Evolutionary conservation across 2,888 invertebrate genomes (phyloP).

Genomic region (Priocnemis perturbator): DNA sequence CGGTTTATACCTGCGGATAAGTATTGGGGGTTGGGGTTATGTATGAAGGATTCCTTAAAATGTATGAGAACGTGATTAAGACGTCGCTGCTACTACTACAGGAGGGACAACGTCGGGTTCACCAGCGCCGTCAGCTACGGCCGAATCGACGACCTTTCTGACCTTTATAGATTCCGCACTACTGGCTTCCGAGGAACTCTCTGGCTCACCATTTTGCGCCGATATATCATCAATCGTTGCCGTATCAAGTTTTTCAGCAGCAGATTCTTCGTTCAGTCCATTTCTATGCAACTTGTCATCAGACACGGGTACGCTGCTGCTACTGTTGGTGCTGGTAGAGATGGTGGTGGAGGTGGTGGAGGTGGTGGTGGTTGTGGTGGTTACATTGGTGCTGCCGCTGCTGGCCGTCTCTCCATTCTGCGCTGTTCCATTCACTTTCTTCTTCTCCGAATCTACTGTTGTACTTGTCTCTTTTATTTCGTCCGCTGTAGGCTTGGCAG

Average conservation of each 20-base stretch:
- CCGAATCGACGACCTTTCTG: slow-evolving; percentile 70
- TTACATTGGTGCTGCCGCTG: slow-evolving; percentile 23
- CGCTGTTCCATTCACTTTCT: slow-evolving; percentile 62
- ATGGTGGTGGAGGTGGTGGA: no score
- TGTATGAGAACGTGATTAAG: slow-evolving; percentile 66
- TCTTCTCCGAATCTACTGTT: slow-evolving; percentile 49
- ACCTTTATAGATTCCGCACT: slow-evolving; percentile 67
- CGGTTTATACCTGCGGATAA: slow-evolving; percentile 70
- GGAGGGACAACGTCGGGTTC: slow-evolving; percentile 72
- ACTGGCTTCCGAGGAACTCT: slow-evolving; percentile 58
- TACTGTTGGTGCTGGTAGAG: neutral
- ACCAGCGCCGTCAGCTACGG: slow-evolving; percentile 68
- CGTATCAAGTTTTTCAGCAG: slow-evolving; percentile 51
- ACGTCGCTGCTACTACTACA: slow-evolving; percentile 72
- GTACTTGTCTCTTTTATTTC: slow-evolving; percentile 50
- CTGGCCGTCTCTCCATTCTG: slow-evolving; percentile 55
- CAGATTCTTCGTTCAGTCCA: slow-evolving; percentile 64
- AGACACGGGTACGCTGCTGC: slow-evolving; percentile 43
- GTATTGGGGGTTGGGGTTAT: slow-evolving; percentile 68
- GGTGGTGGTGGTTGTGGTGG: no score
- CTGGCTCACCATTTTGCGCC: slow-evolving; percentile 65
- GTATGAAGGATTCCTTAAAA: slow-evolving; percentile 64
- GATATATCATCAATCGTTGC: slow-evolving; percentile 50
- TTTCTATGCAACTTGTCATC: slow-evolving; percentile 68
- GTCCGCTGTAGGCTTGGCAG: slow-evolving; percentile 21